phyloP scores from a whole-genome alignment of 2,888 invertebrate species.

The Catocala fraxini region DNA sequence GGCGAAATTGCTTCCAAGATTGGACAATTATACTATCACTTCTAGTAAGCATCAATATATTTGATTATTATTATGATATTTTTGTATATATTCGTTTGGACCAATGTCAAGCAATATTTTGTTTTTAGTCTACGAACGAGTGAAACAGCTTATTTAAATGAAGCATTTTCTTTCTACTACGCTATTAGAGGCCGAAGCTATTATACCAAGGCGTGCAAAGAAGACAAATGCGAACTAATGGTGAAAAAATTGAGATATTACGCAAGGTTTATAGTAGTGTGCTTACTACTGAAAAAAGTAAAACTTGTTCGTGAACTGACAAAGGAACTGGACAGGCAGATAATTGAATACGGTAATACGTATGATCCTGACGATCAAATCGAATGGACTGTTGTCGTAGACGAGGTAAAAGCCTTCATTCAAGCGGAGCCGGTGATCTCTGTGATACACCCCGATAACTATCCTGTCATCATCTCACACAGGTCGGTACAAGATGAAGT shows the following conservation, averaged over 20 bases:
- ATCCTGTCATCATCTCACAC: constrained; percentile 95
- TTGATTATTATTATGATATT: background rate
- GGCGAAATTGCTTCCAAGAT: constrained; percentile 99
- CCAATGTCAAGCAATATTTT: background rate
- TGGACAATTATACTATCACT: constrained; percentile 99
- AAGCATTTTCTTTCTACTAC: constrained; percentile 98
- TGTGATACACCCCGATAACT: constrained; percentile 95
- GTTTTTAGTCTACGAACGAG: constrained; percentile 95
- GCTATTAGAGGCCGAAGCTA: constrained; percentile 98
- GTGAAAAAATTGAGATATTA: constrained; percentile 98
- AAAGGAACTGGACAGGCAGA: constrained; percentile 96
- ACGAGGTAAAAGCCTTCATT: constrained; percentile 98
- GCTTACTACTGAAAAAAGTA: constrained; percentile 96
- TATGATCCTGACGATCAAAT: constrained; percentile 99
- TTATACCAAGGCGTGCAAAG: constrained; percentile 97
- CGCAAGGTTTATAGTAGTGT: constrained; percentile 98
- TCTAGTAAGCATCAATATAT: constrained; percentile 92
- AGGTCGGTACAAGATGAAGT: constrained; percentile 83
- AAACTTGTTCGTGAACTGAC: constrained; percentile 97
- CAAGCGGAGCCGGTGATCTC: constrained; percentile 96
- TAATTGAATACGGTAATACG: constrained; percentile 97
- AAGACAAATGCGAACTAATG: constrained; percentile 98
- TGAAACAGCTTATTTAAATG: constrained; percentile 98
- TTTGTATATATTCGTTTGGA: background rate
- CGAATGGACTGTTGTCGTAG: constrained; percentile 97